A percentile compares a stretch with the other conserved stretches of the same genome.
These are phyloP conservation scores for Collichthys lucidus DNA, from an alignment of 2,113 vertebrate species.

Conservation along the genomic window DNA sequence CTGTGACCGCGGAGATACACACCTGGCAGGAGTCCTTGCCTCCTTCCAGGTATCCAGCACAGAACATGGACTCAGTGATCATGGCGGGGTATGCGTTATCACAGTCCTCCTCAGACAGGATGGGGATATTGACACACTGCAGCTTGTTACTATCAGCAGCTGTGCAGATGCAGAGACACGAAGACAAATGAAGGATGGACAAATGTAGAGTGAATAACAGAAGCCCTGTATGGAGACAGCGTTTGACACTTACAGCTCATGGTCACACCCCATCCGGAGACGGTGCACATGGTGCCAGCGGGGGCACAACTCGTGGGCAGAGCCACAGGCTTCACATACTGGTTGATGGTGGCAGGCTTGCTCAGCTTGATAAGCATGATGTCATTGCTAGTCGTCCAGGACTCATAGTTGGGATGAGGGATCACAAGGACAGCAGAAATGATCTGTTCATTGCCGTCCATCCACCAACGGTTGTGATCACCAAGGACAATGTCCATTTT, in stretches of 20 bases:
- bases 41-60: slow-evolving; percentile 86
- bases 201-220: not conserved
- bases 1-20: slow-evolving; percentile 48
- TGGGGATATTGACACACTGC: slow-evolving; percentile 86
- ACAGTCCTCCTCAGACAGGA: slow-evolving; percentile 83
- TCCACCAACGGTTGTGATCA: slow-evolving; percentile 71
- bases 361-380: slow-evolving; percentile 88
- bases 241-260: slow-evolving; percentile 69
- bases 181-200: not conserved
- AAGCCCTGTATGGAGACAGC: not conserved
- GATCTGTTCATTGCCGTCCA: slow-evolving; percentile 71
- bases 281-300: slow-evolving; percentile 82
- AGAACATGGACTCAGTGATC: slow-evolving; percentile 88
- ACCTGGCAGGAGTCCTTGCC: slow-evolving; percentile 89
- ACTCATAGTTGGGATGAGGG: slow-evolving; percentile 74
- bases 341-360: slow-evolving; percentile 62
- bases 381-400: slow-evolving; percentile 81
- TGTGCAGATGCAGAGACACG: slow-evolving; percentile 14
- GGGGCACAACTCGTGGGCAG: slow-evolving; percentile 80
- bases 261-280: slow-evolving; percentile 90
- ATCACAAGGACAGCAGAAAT: slow-evolving; percentile 38
- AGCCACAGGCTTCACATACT: slow-evolving; percentile 76
- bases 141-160: slow-evolving; percentile 72
- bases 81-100: slow-evolving; percentile 82
- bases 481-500: slow-evolving; percentile 72